Conservation (phyloP, 2,797 vertebrate species). For the Coccyzus lansbergi region DNA sequence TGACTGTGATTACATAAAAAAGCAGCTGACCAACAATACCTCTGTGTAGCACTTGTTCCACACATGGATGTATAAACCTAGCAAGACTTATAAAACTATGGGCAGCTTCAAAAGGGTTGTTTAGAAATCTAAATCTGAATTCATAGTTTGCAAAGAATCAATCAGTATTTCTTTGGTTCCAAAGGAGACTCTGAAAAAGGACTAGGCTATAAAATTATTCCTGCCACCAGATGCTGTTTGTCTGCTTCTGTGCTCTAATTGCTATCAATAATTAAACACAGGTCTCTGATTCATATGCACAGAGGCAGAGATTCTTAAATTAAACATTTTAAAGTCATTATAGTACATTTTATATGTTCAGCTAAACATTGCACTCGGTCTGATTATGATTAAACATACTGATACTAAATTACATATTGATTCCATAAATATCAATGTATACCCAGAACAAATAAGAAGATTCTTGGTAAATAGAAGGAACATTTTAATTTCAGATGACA, state of each 20-base stretch:
- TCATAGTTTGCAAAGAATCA: constrained; percentile 1
- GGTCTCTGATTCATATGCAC: constrained; percentile 80
- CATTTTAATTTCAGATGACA: constrained; percentile 67
- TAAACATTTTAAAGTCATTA: constrained; percentile 82
- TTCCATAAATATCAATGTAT: constrained; percentile 73
- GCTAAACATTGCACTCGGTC: constrained; percentile 62
- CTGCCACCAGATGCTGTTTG: constrained; percentile 80
- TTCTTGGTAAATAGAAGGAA: constrained; percentile 50
- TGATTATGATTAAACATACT: constrained; percentile 78
- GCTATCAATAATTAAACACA: constrained; percentile 81
- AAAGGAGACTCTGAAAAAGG: background rate
- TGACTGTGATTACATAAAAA: background rate
- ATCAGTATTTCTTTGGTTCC: constrained; percentile 34
- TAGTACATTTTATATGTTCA: constrained; percentile 74
- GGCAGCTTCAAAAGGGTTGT: background rate
- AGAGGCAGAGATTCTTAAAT: constrained; percentile 77
- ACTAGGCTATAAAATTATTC: constrained; percentile 45
- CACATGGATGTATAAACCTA: background rate
- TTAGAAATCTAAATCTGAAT: constrained; percentile 4
- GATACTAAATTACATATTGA: constrained; percentile 77
- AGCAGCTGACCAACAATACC: background rate
- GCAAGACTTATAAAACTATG: background rate
- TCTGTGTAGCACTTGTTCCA: background rate
- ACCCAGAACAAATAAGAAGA: constrained; percentile 66
- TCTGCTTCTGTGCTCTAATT: constrained; percentile 79